Base-by-base conservation (phyloP, 1,140 invertebrate genomes). In the Lasaia peninsularis region DNA sequence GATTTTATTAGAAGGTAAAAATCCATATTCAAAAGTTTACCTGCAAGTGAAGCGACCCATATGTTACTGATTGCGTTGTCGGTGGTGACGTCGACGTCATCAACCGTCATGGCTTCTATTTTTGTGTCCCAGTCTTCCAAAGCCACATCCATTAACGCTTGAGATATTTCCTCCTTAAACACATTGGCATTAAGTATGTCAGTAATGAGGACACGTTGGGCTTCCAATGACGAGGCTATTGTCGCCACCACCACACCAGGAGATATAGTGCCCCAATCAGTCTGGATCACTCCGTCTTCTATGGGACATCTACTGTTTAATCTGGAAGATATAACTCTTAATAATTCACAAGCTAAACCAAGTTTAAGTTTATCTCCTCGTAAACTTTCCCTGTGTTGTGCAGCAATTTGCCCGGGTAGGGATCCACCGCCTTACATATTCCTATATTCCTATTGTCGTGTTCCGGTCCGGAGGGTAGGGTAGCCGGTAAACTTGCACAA, bases 1-100 rank as follows among this genome's bases (percentile, higher is more conserved):
- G 35, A 14, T 10, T n/a, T 5, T 8, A 14, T 1, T n/a, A 1
- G n/a, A 6, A 40, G 1, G 4, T 12, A 12, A 40, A 16, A 6
- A n/a, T 14, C 35, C 6, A 40, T 6, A 14, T 6, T 40, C 12
- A n/a, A 56, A 63, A 44, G 60, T 52, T 14, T 80, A 92, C 92
- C 91, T 69, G 91, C 91, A 21, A 93, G 65, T 11, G 93, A 92
- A n/a, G 91, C 87, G 21, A 91, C 86, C 90, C 91, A 93, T 37
- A 91, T 62, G 64, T 91, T 93, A 57, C 89, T 77, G 6, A 88
- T 85, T 60, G 78, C 72, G 20, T 55, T 32, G 60, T 57, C 2
- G 64, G 48, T 11, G 59, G 58, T 12, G 59, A 54, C 21, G 9
- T 74, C 60, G 14, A 35, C 48, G 8, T 71, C 60, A 11, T 52